Conservation (phyloP, 2,888 invertebrate genomes). For the Drosophila melanosoma region DNA sequence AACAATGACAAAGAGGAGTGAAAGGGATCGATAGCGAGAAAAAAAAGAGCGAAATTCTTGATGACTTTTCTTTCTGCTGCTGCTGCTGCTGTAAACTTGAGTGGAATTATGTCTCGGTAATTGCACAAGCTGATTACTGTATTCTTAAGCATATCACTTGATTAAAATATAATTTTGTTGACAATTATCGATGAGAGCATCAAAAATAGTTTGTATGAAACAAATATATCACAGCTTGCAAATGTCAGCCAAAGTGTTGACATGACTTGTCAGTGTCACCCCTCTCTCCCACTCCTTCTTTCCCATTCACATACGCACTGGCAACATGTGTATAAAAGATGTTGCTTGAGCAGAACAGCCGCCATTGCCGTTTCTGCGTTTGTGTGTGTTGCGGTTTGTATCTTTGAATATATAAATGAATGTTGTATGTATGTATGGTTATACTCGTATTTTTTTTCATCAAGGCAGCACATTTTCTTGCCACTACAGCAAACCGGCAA, state of each 20-base stretch:
- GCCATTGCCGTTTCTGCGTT: constrained; percentile 44
- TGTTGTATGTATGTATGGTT: constrained; percentile 4
- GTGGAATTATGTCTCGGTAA: constrained; percentile 16
- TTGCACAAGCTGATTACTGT: constrained; percentile 38
- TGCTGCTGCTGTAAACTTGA: not conserved
- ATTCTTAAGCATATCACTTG: constrained; percentile 36
- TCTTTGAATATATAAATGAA: constrained; percentile 32
- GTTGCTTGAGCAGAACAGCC: constrained; percentile 47
- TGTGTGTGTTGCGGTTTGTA: constrained; percentile 42
- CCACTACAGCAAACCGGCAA: constrained; percentile 8
- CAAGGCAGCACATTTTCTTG: constrained; percentile 40
- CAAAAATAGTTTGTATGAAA: constrained; percentile 9
- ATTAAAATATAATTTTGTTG: constrained; percentile 28
- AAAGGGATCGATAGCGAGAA: not conserved
- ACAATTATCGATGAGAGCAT: constrained; percentile 22
- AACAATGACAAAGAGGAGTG: constrained; percentile 47
- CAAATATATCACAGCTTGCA: constrained; percentile 1
- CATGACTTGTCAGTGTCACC: constrained; percentile 48
- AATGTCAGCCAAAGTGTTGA: constrained; percentile 48
- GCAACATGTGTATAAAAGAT: constrained; percentile 62
- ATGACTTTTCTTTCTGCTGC: constrained; percentile 5
- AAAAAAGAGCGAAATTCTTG: constrained; percentile 21
- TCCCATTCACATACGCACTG: not conserved
- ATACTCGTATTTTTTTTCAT: constrained; percentile 26
- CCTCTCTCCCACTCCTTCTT: not conserved